Evolutionary conservation across 2,113 vertebrate genomes (phyloP).

Genomic region (Gallinago media): DNA sequence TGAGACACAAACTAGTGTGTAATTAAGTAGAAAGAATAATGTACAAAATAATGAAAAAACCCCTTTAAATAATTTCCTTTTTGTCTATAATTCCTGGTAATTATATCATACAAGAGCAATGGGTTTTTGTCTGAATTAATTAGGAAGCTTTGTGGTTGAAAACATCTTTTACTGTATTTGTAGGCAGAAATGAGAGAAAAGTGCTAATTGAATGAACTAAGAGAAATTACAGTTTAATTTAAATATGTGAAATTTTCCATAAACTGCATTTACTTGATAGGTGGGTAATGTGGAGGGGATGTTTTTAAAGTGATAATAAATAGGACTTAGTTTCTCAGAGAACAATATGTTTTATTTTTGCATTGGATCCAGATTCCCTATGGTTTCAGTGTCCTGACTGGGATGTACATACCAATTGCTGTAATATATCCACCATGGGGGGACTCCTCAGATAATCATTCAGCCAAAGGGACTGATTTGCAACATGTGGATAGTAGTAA

Average conservation of each 20-base stretch:
- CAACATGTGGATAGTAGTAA: neutral
- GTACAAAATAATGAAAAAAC: neutral
- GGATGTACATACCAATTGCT: no score
- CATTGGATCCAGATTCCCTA: neutral
- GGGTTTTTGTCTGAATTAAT: neutral
- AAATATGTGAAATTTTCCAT: neutral
- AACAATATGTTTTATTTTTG: neutral
- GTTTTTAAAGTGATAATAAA: neutral
- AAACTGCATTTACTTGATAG: neutral
- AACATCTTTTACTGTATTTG: neutral
- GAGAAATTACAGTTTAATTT: neutral
- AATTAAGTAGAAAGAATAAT: neutral
- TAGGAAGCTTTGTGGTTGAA: neutral
- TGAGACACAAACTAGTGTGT: neutral
- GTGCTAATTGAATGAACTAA: neutral
- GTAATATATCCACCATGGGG: neutral
- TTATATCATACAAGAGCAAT: neutral
- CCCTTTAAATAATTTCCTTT: neutral
- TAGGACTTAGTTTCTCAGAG: neutral
- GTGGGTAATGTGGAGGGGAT: neutral
- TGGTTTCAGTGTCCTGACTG: neutral
- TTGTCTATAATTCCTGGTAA: neutral
- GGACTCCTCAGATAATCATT: neutral
- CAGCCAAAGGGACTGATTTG: neutral
- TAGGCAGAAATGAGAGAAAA: neutral